A percentile compares a stretch with the other conserved stretches of the same genome.
Conservation (phyloP, 1,140 invertebrate species). For the Cotesia typhae region DNA sequence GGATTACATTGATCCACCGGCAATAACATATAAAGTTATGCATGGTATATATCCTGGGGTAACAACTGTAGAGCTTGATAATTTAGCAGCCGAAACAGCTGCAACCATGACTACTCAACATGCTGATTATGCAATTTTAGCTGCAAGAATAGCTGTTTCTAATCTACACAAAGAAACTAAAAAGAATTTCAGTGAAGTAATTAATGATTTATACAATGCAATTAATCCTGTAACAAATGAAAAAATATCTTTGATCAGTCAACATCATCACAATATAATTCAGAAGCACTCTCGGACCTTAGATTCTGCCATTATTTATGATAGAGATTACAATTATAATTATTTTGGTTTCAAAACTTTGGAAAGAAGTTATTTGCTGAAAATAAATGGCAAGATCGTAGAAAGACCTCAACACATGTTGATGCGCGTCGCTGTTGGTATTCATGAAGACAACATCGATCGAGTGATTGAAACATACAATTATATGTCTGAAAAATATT, state of each 20-base stretch:
- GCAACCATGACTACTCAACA: constrained; percentile 81
- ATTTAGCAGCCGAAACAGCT: constrained; percentile 67
- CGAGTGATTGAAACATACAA: constrained; percentile 97
- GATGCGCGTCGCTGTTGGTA: constrained; percentile 97
- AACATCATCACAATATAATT: constrained; percentile 85
- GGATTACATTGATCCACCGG: constrained; percentile 93
- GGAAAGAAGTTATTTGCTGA: constrained; percentile 94
- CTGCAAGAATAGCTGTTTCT: constrained; percentile 94
- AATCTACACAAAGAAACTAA: constrained; percentile 92
- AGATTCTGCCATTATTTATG: constrained; percentile 97
- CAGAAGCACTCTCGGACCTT: constrained; percentile 86
- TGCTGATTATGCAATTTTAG: constrained; percentile 95
- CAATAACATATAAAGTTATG: constrained; percentile 89
- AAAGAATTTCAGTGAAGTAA: constrained; percentile 84
- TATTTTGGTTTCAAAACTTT: constrained; percentile 99
- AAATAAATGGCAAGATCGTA: constrained; percentile 92
- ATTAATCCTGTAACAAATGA: constrained; percentile 77
- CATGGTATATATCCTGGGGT: constrained; percentile 95
- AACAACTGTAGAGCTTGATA: constrained; percentile 96
- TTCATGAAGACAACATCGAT: constrained; percentile 94
- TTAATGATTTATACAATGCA: constrained; percentile 85
- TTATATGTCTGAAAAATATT: constrained; percentile 93
- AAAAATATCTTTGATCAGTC: constrained; percentile 84
- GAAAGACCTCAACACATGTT: constrained; percentile 99
- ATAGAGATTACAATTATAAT: constrained; percentile 96